phyloP scores from a whole-genome alignment of 2,113 vertebrate genomes.

The Triplophysa rosa region DNA sequence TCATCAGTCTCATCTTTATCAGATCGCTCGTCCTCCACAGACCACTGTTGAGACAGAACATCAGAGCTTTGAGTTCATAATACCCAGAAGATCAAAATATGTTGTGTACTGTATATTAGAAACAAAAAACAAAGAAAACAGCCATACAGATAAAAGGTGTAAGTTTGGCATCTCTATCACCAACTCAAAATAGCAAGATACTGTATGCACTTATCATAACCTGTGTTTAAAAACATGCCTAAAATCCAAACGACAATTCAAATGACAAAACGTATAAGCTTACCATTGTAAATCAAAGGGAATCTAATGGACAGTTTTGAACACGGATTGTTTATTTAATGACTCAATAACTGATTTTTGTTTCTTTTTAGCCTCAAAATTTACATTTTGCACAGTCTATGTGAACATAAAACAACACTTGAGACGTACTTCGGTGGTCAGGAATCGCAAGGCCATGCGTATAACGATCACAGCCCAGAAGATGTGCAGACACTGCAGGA shows the following conservation, averaged over 20 bases:
- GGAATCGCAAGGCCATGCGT: slow-evolving; percentile 89
- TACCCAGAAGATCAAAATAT: neutral
- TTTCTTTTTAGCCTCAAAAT: too few relatives aligned
- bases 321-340: too few relatives aligned
- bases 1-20: slow-evolving; percentile 92
- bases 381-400: neutral
- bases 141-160: too few relatives aligned
- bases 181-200: too few relatives aligned
- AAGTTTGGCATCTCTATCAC: too few relatives aligned
- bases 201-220: too few relatives aligned
- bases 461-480: slow-evolving; percentile 94
- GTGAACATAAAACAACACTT: neutral
- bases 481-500: slow-evolving; percentile 86
- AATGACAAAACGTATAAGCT: too few relatives aligned
- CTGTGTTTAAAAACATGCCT: too few relatives aligned
- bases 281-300: too few relatives aligned
- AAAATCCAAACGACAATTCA: too few relatives aligned
- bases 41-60: slow-evolving; percentile 61
- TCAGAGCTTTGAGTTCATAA: neutral
- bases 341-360: too few relatives aligned
- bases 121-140: neutral
- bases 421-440: slow-evolving; percentile 85
- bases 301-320: too few relatives aligned
- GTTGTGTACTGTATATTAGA: neutral
- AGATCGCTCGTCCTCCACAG: slow-evolving; percentile 88